These are phyloP conservation scores for Boloria selene DNA, from an alignment of 2,888 invertebrate genomes.

Conservation along the genomic window DNA sequence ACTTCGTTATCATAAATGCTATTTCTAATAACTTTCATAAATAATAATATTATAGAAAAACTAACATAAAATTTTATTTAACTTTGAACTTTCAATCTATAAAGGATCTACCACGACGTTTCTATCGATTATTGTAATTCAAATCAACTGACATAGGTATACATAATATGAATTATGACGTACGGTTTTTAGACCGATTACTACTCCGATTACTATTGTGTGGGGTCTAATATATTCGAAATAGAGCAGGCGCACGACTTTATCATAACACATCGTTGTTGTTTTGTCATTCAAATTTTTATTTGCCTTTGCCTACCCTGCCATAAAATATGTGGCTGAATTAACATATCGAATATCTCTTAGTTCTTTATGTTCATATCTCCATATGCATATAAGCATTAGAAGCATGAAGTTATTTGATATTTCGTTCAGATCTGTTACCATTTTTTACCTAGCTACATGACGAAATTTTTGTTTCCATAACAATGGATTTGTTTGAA, in stretches of 20 bases:
- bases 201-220: conserved; percentile 2
- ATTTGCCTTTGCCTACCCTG: conserved; percentile 6
- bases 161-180: not conserved
- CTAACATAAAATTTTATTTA: too few species aligned
- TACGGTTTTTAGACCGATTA: not conserved
- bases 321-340: conserved; percentile 9
- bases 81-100: too few species aligned
- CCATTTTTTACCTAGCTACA: conserved; percentile 52
- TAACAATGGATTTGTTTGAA: conserved; percentile 62
- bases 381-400: not conserved
- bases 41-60: too few species aligned
- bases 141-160: too few species aligned
- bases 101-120: too few species aligned
- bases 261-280: conserved; percentile 2
- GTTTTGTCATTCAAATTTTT: conserved; percentile 11
- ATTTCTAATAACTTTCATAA: not conserved
- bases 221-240: conserved; percentile 11
- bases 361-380: conserved; percentile 1
- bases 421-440: conserved; percentile 14
- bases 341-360: conserved; percentile 4
- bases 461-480: conserved; percentile 66
- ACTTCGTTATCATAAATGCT: not conserved
- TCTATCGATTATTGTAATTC: too few species aligned
- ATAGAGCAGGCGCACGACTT: conserved; percentile 10
- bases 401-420: conserved; percentile 8